Conservation (phyloP, 2,797 vertebrate genomes). For the Lagocephalus sceleratus region DNA sequence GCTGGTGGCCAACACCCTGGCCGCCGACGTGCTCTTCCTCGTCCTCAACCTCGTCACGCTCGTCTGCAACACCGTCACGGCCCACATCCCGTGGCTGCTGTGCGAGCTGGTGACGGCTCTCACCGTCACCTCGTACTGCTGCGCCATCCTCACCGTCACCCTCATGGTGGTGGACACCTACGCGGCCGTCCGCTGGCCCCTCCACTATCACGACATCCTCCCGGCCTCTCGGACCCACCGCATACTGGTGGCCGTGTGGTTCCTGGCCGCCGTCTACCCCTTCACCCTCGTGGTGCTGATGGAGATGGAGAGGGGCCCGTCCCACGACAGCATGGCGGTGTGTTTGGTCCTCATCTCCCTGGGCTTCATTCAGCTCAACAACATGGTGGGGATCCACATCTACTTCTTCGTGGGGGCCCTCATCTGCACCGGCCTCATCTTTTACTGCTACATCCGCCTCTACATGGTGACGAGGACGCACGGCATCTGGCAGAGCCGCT, state of each 20-base stretch:
- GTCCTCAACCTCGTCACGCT: constrained; percentile 67
- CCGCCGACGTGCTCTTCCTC: constrained; percentile 76
- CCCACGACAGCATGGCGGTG: constrained; percentile 15
- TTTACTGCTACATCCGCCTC: constrained; percentile 79
- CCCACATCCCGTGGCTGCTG: constrained; percentile 42
- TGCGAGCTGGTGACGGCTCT: constrained; percentile 70
- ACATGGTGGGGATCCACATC: constrained; percentile 47
- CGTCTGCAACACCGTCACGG: constrained; percentile 49
- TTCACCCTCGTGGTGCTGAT: constrained; percentile 65
- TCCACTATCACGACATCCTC: constrained; percentile 72
- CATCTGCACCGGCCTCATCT: constrained; percentile 70
- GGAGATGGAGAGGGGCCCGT: constrained; percentile 20
- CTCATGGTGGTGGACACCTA: constrained; percentile 81
- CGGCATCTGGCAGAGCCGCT: constrained; percentile 78
- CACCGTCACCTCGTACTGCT: constrained; percentile 66
- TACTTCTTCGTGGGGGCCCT: constrained; percentile 65
- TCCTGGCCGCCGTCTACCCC: constrained; percentile 70
- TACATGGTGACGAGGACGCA: constrained; percentile 79
- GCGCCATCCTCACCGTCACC: constrained; percentile 78
- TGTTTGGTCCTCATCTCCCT: constrained; percentile 74
- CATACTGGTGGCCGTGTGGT: constrained; percentile 70
- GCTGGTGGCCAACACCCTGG: constrained; percentile 78
- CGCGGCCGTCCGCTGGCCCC: constrained; percentile 78
- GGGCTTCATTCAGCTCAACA: constrained; percentile 36
- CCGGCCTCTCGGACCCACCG: constrained; percentile 56